A percentile compares a stretch with the other conserved stretches of the same genome.
These are phyloP conservation scores for Cirrhinus molitorella DNA, from an alignment of 2,797 vertebrate species.

Conservation along the genomic window DNA sequence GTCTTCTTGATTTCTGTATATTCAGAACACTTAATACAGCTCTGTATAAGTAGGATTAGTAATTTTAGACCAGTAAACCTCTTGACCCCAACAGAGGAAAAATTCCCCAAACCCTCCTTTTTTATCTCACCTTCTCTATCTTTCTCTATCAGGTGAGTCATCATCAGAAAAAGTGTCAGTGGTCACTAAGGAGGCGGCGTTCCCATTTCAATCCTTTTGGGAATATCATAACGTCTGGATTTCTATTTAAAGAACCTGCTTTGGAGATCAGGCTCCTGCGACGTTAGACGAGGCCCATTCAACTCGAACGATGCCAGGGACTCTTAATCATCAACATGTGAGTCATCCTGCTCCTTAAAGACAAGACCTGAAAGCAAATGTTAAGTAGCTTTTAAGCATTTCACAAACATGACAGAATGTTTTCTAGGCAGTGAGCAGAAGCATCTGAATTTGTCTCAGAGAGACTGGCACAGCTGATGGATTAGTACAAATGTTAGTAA, in stretches of 20 bases:
- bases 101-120: not conserved
- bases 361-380: not conserved
- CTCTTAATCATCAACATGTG: not conserved
- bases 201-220: not conserved
- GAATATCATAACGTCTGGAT: conserved; percentile 19
- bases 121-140: conserved; percentile 16
- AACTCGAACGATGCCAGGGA: not conserved
- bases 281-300: not conserved
- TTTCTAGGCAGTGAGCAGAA: not conserved
- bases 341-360: conserved; percentile 4
- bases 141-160: conserved; percentile 1
- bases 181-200: conserved; percentile 35
- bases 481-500: not conserved
- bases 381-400: not conserved
- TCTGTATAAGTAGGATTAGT: not conserved
- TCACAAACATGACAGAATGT: not conserved
- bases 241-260: conserved; percentile 34
- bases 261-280: not conserved
- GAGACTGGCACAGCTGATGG: not conserved
- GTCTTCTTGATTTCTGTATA: conserved; percentile 7
- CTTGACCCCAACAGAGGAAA: not conserved
- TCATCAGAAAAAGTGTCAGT: conserved; percentile 36
- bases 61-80: not conserved
- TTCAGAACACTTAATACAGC: not conserved
- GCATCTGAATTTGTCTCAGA: not conserved